Percentiles rank a stretch among this genome's conserved stretches.
Evolutionary conservation across 1,140 invertebrate species (phyloP).

Genomic region (Drosophila eugracilis): DNA sequence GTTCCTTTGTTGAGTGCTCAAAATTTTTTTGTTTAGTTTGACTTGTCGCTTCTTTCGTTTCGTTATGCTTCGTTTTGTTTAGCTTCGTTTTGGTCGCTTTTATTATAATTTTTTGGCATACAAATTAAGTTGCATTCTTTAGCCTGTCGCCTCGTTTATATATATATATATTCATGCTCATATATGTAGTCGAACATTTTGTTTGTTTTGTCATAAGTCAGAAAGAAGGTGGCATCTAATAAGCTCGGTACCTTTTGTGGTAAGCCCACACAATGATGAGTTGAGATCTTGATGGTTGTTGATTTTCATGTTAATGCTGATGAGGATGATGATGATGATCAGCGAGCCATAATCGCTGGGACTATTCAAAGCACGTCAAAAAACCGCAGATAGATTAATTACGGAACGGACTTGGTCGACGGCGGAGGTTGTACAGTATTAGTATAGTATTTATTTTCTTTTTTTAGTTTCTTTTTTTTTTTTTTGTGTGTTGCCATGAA

Average conservation of each 20-base stretch:
- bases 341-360: constrained; percentile 64
- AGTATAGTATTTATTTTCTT: background rate
- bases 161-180: background rate
- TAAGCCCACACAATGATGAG: constrained; percentile 56
- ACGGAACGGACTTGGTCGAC: constrained; percentile 60
- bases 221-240: constrained; percentile 42
- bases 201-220: constrained; percentile 30
- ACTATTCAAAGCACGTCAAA: constrained; percentile 80
- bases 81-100: constrained; percentile 22
- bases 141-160: constrained; percentile 30
- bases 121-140: constrained; percentile 72
- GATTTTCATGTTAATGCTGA: constrained; percentile 21
- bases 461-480: constrained; percentile 20
- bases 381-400: constrained; percentile 77
- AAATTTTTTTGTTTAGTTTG: constrained; percentile 69
- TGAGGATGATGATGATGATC: constrained; percentile 59
- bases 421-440: constrained; percentile 3
- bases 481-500: constrained; percentile 55
- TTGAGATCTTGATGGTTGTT: constrained; percentile 2
- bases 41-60: constrained; percentile 51
- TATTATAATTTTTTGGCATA: constrained; percentile 62
- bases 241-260: constrained; percentile 37
- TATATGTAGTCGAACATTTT: too few species aligned
- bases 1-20: constrained; percentile 57
- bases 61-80: constrained; percentile 39